A percentile compares a stretch with the other conserved stretches of the same genome.
phyloP scores from a whole-genome alignment of 1,140 invertebrate genomes.

The Prorops nasuta region DNA sequence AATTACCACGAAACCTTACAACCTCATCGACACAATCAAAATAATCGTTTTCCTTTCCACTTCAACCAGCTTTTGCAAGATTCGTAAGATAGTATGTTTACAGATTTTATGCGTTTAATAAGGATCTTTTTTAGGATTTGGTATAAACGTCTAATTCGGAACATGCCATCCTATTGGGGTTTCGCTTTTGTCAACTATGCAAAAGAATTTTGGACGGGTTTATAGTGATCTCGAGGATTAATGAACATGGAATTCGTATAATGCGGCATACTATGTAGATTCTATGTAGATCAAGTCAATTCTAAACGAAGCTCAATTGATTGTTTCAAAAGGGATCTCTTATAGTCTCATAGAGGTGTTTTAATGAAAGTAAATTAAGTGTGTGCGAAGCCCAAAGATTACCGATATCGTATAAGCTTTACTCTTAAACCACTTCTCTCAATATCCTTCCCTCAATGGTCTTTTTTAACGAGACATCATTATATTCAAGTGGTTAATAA shows the following conservation, averaged over 20 bases:
- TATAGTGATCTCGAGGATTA: neutral
- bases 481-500: neutral
- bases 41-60: no score
- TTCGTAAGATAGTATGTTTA: no score
- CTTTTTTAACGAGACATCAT: neutral
- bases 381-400: no score
- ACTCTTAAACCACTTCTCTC: conserved; percentile 1
- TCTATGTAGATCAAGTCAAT: conserved; percentile 30
- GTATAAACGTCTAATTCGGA: neutral
- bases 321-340: conserved; percentile 43
- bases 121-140: neutral
- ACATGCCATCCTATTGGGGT: neutral
- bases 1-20: no score
- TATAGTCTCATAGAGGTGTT: neutral
- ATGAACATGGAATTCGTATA: no score
- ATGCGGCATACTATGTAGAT: no score
- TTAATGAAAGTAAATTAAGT: no score
- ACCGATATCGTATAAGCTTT: no score
- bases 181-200: neutral
- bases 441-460: neutral
- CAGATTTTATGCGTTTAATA: no score
- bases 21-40: no score
- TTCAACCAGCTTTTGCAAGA: no score
- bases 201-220: neutral
- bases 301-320: conserved; percentile 54